Conservation (phyloP, 1,140 invertebrate species). For the Drosophila takahashii region DNA sequence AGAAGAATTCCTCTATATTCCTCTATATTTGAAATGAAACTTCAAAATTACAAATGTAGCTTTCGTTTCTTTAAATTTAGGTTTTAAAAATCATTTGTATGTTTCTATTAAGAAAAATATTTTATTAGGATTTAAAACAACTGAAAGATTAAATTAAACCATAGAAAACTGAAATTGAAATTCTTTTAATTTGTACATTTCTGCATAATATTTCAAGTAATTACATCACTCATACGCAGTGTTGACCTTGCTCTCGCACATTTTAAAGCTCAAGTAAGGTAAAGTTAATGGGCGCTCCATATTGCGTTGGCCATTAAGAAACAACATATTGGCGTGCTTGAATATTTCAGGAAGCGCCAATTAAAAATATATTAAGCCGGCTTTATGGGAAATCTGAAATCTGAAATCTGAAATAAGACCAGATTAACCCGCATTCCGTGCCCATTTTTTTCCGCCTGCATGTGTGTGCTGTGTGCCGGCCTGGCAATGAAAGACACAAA, state of each 20-base stretch:
- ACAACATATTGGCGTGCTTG: neutral
- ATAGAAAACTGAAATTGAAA: too few relatives aligned
- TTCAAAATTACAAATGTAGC: too few relatives aligned
- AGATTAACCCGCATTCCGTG: constrained; percentile 30
- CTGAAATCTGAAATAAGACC: constrained; percentile 20
- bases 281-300: neutral
- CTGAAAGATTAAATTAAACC: too few relatives aligned
- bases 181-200: too few relatives aligned
- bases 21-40: too few relatives aligned
- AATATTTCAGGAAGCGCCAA: constrained; percentile 3
- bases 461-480: constrained; percentile 25
- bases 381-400: constrained; percentile 5
- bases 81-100: too few relatives aligned
- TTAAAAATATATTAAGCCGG: constrained; percentile 29
- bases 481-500: constrained; percentile 46
- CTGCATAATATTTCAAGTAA: neutral
- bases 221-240: constrained; percentile 1
- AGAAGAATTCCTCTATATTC: too few relatives aligned
- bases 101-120: too few relatives aligned
- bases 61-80: too few relatives aligned
- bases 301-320: neutral
- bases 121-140: too few relatives aligned
- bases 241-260: neutral
- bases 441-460: constrained; percentile 11
- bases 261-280: too few relatives aligned